Percentiles rank a stretch among this genome's conserved stretches.
Conservation (phyloP, 1,140 invertebrate species). For the Idris sp. region DNA sequence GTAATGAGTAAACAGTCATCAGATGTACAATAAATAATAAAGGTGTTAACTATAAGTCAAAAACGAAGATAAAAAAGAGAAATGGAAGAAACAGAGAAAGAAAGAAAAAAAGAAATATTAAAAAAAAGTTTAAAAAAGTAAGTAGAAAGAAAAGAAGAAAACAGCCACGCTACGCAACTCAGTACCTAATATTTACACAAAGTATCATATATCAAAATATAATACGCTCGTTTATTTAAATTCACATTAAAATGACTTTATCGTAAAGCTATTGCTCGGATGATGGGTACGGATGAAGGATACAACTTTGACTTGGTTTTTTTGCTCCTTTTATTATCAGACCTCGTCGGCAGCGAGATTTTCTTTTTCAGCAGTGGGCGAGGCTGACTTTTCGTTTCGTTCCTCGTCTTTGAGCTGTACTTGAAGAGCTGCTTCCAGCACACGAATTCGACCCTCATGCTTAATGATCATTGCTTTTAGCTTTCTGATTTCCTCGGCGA, state of each 20-base stretch:
- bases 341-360: slow-evolving; percentile 76
- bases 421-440: slow-evolving; percentile 82
- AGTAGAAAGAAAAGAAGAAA: slow-evolving; percentile 23
- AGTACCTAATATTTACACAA: slow-evolving; percentile 79
- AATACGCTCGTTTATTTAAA: slow-evolving; percentile 70
- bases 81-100: slow-evolving; percentile 6
- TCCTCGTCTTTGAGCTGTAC: slow-evolving; percentile 77
- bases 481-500: slow-evolving; percentile 91
- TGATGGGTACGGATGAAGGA: slow-evolving; percentile 41
- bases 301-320: slow-evolving; percentile 35
- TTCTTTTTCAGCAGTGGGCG: slow-evolving; percentile 71
- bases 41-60: slow-evolving; percentile 72
- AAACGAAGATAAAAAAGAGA: slow-evolving; percentile 49
- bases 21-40: slow-evolving; percentile 78
- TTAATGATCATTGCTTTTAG: slow-evolving; percentile 95
- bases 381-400: slow-evolving; percentile 72
- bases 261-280: slow-evolving; percentile 67
- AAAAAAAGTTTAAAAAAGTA: no score
- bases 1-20: slow-evolving; percentile 71
- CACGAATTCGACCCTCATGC: slow-evolving; percentile 92
- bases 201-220: slow-evolving; percentile 78
- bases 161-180: slow-evolving; percentile 68
- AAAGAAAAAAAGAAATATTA: slow-evolving; percentile 4
- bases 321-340: slow-evolving; percentile 65
- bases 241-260: slow-evolving; percentile 71